Conservation (phyloP, 2,888 invertebrate species). For the Agrochola lychnidis region DNA sequence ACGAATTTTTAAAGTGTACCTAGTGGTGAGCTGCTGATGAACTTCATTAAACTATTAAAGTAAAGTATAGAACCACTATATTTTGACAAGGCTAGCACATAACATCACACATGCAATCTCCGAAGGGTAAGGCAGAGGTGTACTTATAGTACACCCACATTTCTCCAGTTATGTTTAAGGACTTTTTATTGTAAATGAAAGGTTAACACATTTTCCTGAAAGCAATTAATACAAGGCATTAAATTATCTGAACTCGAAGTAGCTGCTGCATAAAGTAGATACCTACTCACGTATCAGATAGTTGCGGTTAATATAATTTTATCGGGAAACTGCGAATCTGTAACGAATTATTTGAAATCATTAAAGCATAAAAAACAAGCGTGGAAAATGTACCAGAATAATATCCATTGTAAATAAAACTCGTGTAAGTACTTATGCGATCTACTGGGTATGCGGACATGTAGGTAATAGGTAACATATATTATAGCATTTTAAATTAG, state of each 20-base stretch:
- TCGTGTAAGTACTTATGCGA: conserved; percentile 50
- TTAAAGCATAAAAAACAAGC: conserved; percentile 67
- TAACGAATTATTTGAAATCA: conserved; percentile 67
- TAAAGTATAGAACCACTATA: neutral
- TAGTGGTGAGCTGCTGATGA: neutral
- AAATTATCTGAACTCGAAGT: neutral
- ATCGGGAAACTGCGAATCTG: conserved; percentile 59
- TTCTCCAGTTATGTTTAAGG: too few species aligned
- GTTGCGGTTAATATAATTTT: conserved; percentile 65
- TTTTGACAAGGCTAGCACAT: neutral
- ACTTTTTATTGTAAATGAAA: neutral
- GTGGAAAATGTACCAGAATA: conserved; percentile 58
- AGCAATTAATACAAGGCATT: neutral
- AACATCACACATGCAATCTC: too few species aligned
- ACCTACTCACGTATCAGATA: conserved; percentile 44
- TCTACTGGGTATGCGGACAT: neutral
- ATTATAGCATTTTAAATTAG: neutral
- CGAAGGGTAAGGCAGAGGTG: too few species aligned
- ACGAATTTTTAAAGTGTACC: neutral
- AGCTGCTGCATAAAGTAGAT: conserved; percentile 38
- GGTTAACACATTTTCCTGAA: neutral
- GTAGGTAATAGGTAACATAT: neutral
- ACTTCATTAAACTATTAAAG: neutral
- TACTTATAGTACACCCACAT: too few species aligned
- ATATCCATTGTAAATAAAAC: conserved; percentile 63